A percentile compares a stretch with the other conserved stretches of the same genome.
phyloP scores from a whole-genome alignment of 2,888 invertebrate genomes.

The Kryphioiulus occultus region DNA sequence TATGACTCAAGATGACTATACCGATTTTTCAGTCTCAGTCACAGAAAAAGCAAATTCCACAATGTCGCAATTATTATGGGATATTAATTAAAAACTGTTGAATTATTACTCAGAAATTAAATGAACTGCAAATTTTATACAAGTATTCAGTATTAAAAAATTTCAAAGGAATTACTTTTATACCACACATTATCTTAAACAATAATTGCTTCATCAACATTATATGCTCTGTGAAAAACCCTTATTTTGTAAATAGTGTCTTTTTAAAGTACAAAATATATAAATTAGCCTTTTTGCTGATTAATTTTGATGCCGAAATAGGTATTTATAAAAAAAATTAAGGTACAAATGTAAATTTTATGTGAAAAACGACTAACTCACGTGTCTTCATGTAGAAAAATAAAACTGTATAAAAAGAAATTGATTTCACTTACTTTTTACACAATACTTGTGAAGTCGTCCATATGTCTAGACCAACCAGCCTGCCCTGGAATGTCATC shows the following conservation, averaged over 20 bases:
- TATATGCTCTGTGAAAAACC: background rate
- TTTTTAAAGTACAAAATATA: background rate
- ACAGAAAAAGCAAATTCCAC: too few relatives aligned
- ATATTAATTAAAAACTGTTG: too few relatives aligned
- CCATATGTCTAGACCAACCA: constrained; percentile 40
- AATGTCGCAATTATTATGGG: too few relatives aligned
- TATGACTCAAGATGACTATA: background rate
- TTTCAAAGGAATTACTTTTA: background rate
- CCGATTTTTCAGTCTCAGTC: too few relatives aligned
- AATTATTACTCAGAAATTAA: too few relatives aligned
- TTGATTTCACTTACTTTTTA: background rate
- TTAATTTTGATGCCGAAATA: background rate
- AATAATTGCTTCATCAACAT: background rate
- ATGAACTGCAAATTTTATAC: too few relatives aligned
- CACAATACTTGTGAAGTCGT: constrained; percentile 50
- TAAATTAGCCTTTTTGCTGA: constrained; percentile 2
- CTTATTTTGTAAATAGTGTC: background rate
- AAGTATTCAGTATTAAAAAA: too few relatives aligned
- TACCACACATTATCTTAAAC: background rate
- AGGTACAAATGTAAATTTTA: constrained; percentile 14
- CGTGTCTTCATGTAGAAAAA: background rate
- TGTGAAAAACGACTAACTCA: constrained; percentile 9
- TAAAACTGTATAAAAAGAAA: background rate
- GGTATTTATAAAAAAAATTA: background rate
- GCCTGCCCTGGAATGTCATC: constrained; percentile 41